Base-by-base conservation (phyloP, 1,140 invertebrate genomes). In the Macrosteles quadrilineatus region DNA sequence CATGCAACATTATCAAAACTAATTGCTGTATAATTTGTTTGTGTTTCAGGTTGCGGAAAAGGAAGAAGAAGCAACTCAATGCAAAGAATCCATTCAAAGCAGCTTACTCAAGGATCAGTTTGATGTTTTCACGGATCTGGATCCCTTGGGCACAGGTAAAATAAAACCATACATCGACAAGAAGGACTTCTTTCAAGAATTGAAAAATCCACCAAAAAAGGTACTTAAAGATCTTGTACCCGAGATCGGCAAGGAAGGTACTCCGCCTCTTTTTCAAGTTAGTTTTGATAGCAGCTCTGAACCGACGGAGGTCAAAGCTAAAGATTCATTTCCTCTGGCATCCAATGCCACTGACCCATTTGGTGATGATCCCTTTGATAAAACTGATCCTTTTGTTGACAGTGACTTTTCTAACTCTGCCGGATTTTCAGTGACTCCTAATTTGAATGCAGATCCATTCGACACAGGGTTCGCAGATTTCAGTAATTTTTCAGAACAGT, bases 111-210 rank as follows among this genome's bases (percentile, higher is more conserved):
- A 47, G 45, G 72, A 73, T 21, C 66, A 71, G n/a, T 76, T 75
- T 68, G 93, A 94, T 84, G 91, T 95, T 73, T 96, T 96, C 83
- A 95, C 91, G 36, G 94, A 96, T 81, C 82, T 96, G 81, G 94
- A 97, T 86, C 94, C 94, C 66, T 81, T 97, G 76, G 93, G 94
- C 77, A 94, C 92, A 73, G 93, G 94, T 75, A 86, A 90, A 79
- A 93, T 88, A 81, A 92, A 91, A 81, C 94, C 94, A 53, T 96
- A 95, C 83, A 87, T 96, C 75, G 94, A 97, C 85, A 95, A 95
- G 82, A 95, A 95, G 85, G 92, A 95, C 80, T 96, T 97, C 83
- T 97, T 97, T 85, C 91, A 94, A 83, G 91, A 95, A 77, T 84
- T 96, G 71, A 95, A 95, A 84, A 95, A 95, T 82, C 93, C 93